Evolutionary conservation across 2,888 invertebrate genomes (phyloP).

Genomic region (Frankliniella fusca): DNA sequence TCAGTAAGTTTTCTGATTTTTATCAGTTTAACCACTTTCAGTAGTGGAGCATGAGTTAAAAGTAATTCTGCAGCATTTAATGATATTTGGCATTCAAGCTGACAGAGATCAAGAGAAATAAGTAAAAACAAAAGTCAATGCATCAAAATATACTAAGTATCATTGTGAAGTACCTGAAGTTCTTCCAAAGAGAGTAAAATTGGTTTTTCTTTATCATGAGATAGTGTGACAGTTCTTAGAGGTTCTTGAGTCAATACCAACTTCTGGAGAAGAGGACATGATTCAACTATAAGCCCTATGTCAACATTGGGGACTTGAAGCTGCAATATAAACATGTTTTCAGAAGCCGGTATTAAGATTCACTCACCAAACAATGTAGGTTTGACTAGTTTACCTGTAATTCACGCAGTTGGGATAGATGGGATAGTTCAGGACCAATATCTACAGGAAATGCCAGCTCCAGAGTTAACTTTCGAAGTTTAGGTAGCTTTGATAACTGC

Average conservation of each 20-base stretch:
- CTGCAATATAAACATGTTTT: not conserved
- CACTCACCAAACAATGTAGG: not conserved
- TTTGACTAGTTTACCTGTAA: not conserved
- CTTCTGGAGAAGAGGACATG: slow-evolving; percentile 3
- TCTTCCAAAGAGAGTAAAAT: not conserved
- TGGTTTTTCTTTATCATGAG: not conserved
- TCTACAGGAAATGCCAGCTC: not conserved
- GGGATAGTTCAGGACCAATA: not conserved
- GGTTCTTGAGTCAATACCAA: not conserved
- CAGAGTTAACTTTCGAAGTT: not conserved
- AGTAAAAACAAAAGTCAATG: not conserved
- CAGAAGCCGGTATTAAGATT: not conserved
- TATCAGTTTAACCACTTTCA: not conserved
- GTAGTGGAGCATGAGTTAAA: not conserved
- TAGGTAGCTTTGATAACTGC: slow-evolving; percentile 1
- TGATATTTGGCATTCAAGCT: slow-evolving; percentile 10
- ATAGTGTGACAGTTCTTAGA: not conserved
- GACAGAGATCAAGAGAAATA: not conserved
- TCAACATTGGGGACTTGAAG: slow-evolving; percentile 17
- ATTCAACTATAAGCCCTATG: not conserved
- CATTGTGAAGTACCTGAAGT: not conserved
- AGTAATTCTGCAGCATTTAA: not conserved
- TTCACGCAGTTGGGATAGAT: not conserved
- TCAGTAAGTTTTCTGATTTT: not conserved
- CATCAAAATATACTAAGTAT: not conserved